Base-by-base conservation (phyloP, 2,888 invertebrate species). In the Parascotia fuliginaria region DNA sequence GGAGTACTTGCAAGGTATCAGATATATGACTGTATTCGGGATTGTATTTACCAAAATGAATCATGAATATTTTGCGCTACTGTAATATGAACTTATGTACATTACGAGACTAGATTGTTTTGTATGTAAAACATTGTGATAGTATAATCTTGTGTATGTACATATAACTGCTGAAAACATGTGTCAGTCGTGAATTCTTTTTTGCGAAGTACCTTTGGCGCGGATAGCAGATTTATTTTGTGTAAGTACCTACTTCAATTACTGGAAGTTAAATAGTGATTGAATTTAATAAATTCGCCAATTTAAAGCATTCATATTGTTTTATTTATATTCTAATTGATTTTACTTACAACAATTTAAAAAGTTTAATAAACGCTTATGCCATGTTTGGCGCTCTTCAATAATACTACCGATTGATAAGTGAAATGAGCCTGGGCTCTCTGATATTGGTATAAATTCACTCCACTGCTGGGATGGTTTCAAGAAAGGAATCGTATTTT, bases 281-380 rank as follows among this genome's bases (percentile, higher is more conserved):
- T 89, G 91, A 92, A 92, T 89, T 90, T 88, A 92, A 91, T 92
- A 91, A 92, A 92, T 91, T 92, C 91, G 80, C 87, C 80, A 85
- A 83, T 79, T 75, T 70, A 83, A 80, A 77, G 59, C 61, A 60
- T 42, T 45, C 19, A 12, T 34, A 40, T 75, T 60, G 77, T 89
- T 87, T 89, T 74, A 83, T 85, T 87, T 79, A 49, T 48, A 47
- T 24, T 15, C 39, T 55, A 42, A 42, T 52, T 57, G 43, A 55
- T 59, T 59, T 60, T 79, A 79, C 67, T 83, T 86, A 77, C 84
- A 87, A 52, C 91, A 89, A 47, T 65, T 74, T 29, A 89, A 64
- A 60, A 64, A 83, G 41, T 65, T 72, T 1, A 76, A 44, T 4
- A 88, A 57, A 12, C 83, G 75, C 54, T 67, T 75, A 34, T 76